Evolutionary conservation across 1,140 invertebrate genomes (phyloP), one percentile per base, ranked within the genome.

Genomic region (Macrobrachium rosenbergii): DNA sequence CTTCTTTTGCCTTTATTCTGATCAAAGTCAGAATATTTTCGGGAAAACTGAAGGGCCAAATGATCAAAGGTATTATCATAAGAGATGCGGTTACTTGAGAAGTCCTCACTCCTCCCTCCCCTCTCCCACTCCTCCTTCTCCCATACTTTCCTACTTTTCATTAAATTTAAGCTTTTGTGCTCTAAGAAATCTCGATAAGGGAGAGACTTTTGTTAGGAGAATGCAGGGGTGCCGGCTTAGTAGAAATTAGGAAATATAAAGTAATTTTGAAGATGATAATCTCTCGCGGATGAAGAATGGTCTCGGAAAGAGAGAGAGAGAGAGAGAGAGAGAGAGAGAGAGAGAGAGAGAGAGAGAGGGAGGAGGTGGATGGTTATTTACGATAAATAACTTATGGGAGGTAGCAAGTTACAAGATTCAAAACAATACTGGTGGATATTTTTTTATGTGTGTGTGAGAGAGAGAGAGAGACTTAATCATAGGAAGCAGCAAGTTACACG

Each of bases 221-320:
- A n/a, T 28, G 10, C 12, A n/a, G n/a, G n/a, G 59, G 76, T n/a
- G 76, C 21, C 52, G 76, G 28, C 76, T 17, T 43, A 67, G 64
- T 67, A 52, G 59, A 83, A 83, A 83, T 83, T 72, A 83, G 81
- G 64, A 73, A 83, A 83, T 83, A 83, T 83, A 69, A 83, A 83
- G 81, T 45, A 83, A 73, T 73, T 82, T 83, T 59, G 43, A n/a
- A 83, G 81, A 83, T 83, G 73, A 83, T 19, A 59, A 83, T 83
- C 81, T 28, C 67, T 83, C 81, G n/a, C 23, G 81, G 72, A 67
- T 6, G 12, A 19, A 43, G 80, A 37, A 23, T 19, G 59, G 78
- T 37, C 28, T 37, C 28, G 28, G 59, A 37, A 28, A 62, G 28
- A 17, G 58, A n/a, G 14, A 62, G 10, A 43, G 59, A 37, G 59